Evolutionary conservation across 2,113 vertebrate genomes (phyloP).

Genomic region (Astatotilapia flaviijosephi): DNA sequence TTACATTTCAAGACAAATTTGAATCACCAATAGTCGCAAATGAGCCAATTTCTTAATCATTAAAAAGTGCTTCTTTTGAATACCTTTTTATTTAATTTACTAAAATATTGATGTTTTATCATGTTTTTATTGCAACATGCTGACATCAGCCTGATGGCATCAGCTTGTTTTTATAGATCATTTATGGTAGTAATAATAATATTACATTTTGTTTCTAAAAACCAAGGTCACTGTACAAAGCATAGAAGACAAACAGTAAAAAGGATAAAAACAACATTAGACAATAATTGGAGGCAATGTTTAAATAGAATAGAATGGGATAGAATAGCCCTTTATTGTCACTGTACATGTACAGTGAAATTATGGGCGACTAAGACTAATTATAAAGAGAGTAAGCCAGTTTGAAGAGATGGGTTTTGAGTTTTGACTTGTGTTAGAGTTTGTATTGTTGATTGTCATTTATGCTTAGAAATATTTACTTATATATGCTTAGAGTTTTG

Average conservation of each 20-base stretch:
- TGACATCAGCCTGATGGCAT: not conserved
- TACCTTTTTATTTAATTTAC: not conserved
- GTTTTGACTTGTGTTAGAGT: no score
- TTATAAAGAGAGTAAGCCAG: not conserved
- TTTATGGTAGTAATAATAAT: not conserved
- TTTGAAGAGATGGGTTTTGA: not conserved
- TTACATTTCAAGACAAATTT: not conserved
- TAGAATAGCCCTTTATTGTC: not conserved
- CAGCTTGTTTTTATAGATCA: not conserved
- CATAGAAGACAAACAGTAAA: not conserved
- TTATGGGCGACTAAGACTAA: not conserved
- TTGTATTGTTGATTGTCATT: no score
- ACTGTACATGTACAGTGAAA: not conserved
- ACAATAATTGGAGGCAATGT: not conserved
- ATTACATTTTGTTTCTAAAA: not conserved
- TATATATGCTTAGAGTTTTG: no score
- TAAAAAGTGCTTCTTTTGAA: not conserved
- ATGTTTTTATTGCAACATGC: not conserved
- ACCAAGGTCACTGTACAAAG: not conserved
- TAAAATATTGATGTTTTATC: not conserved
- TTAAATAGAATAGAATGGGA: not conserved
- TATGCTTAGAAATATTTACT: no score
- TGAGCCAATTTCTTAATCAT: not conserved
- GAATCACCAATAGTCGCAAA: not conserved
- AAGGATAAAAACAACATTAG: not conserved